phyloP scores from a whole-genome alignment of 2,888 invertebrate genomes.

The Spialia ferax region DNA sequence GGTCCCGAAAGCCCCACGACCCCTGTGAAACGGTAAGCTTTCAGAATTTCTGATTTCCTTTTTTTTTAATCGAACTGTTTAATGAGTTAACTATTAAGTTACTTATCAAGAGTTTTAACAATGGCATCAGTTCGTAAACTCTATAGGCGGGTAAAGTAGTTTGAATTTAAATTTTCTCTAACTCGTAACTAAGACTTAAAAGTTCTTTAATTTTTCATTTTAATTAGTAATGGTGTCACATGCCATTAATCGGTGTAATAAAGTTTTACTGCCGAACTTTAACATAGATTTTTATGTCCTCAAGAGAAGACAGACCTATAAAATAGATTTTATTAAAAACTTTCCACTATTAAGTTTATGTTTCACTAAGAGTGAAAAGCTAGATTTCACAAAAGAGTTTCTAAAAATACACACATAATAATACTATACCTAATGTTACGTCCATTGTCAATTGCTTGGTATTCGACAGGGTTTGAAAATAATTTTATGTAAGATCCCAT shows the following conservation, averaged over 20 bases:
- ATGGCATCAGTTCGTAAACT: too few species aligned
- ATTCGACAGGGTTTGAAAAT: too few species aligned
- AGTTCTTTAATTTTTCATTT: conserved; percentile 51
- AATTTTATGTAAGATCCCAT: too few species aligned
- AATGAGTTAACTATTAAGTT: too few species aligned
- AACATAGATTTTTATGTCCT: conserved; percentile 14
- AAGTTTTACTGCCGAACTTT: conserved; percentile 14
- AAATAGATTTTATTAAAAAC: conserved; percentile 20
- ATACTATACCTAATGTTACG: too few species aligned
- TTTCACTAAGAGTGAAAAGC: not conserved
- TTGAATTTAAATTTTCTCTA: not conserved
- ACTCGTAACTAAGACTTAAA: not conserved
- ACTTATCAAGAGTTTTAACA: too few species aligned
- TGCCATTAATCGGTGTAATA: conserved; percentile 37
- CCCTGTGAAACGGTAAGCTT: too few species aligned
- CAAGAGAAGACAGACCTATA: conserved; percentile 5
- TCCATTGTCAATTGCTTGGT: too few species aligned
- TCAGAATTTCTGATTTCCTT: too few species aligned
- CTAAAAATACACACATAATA: too few species aligned
- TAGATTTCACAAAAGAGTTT: not conserved
- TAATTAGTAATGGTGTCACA: conserved; percentile 58
- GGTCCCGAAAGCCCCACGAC: too few species aligned
- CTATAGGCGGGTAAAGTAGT: not conserved
- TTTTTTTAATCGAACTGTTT: too few species aligned
- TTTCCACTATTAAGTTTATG: conserved; percentile 4